These are phyloP conservation scores for Neolamprologus caudopunctatus DNA, from an alignment of 2,113 vertebrate species.

Conservation along the genomic window DNA sequence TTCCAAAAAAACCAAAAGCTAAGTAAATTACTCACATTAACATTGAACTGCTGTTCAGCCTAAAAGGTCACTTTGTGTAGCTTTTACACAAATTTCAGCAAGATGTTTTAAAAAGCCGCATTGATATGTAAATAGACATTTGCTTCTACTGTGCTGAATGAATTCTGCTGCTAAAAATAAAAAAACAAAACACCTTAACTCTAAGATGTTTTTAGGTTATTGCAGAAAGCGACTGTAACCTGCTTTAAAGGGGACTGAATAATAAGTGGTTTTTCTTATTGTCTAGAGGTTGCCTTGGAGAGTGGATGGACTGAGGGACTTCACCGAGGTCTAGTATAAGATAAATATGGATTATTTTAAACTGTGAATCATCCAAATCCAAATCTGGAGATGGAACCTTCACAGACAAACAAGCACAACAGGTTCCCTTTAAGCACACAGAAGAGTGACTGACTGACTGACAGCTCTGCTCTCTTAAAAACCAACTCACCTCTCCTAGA, in stretches of 20 bases:
- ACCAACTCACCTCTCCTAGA: slow-evolving; percentile 82
- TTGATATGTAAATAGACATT: background rate
- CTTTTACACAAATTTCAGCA: background rate
- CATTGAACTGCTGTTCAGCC: background rate
- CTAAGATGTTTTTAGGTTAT: background rate
- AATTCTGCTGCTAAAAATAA: background rate
- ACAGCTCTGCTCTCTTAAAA: background rate
- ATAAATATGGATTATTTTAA: background rate
- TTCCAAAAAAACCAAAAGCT: background rate
- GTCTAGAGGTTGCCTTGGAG: background rate
- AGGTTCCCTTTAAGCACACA: background rate
- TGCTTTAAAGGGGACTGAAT: background rate
- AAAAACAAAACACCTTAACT: background rate
- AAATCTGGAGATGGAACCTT: background rate
- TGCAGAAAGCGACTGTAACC: background rate
- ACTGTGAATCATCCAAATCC: background rate
- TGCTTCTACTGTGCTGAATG: background rate
- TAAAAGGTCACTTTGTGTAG: background rate
- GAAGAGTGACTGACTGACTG: background rate
- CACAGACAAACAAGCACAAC: background rate
- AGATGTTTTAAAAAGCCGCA: background rate
- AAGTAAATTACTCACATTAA: background rate
- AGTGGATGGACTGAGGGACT: background rate
- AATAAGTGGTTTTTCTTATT: background rate
- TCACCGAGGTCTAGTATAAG: background rate